A percentile compares a stretch with the other conserved stretches of the same genome.
Conservation (phyloP, 2,113 vertebrate species). For the Gallinago media region DNA sequence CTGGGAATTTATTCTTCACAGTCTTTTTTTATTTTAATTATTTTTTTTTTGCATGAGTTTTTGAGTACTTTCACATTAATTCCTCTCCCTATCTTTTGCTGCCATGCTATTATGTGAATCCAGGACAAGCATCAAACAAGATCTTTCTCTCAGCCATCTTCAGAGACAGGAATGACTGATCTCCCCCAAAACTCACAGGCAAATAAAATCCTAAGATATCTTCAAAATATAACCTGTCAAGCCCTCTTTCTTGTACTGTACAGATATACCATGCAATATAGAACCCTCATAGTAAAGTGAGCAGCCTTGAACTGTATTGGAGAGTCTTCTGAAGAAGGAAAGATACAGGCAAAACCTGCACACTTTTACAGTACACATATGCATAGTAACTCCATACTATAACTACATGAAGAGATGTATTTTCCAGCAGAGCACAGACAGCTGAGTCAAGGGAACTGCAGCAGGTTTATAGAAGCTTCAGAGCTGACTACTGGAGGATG, state of each 20-base stretch:
- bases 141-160: neutral
- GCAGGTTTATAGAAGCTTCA: neutral
- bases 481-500: neutral
- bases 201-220: neutral
- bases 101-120: neutral
- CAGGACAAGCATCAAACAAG: neutral
- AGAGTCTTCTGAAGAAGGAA: neutral
- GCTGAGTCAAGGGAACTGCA: neutral
- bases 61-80: neutral
- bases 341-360: neutral
- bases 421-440: neutral
- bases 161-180: neutral
- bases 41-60: neutral
- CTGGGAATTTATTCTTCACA: neutral
- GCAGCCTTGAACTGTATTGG: neutral
- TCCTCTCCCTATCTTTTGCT: neutral
- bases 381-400: neutral
- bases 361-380: rapidly evolving
- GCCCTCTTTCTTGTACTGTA: neutral
- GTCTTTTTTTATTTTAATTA: neutral
- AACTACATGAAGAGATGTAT: neutral
- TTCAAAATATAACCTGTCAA: neutral
- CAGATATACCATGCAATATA: neutral
- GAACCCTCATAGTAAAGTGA: neutral
- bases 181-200: neutral